phyloP scores from a whole-genome alignment of 2,888 invertebrate genomes.

The Autographa pulchrina region DNA sequence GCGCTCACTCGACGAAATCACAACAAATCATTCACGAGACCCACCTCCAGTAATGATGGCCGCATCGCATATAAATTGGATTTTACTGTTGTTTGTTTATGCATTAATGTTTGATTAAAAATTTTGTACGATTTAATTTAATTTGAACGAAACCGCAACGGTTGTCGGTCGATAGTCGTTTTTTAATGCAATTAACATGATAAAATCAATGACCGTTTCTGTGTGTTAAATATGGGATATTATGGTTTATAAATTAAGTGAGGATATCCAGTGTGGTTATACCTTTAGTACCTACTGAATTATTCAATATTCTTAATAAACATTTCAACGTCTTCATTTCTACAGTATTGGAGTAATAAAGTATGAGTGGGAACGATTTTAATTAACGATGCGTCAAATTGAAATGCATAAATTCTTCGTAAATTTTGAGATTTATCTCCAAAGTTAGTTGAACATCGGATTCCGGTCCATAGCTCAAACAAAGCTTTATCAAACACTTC shows the following conservation, averaged over 20 bases:
- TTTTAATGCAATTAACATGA: slow-evolving; percentile 30
- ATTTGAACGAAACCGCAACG: slow-evolving; percentile 44
- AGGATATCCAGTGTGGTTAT: background rate
- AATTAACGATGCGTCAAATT: background rate
- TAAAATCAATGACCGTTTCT: slow-evolving; percentile 31
- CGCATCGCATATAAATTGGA: slow-evolving; percentile 84
- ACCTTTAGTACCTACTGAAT: background rate
- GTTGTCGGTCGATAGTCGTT: slow-evolving; percentile 24
- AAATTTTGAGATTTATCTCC: background rate
- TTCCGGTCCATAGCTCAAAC: background rate
- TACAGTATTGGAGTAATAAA: background rate
- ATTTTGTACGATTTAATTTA: slow-evolving; percentile 58
- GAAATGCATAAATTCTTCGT: slow-evolving; percentile 2
- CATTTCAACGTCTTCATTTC: slow-evolving; percentile 1
- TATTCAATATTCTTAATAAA: background rate
- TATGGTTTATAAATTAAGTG: background rate
- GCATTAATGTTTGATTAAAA: slow-evolving; percentile 69
- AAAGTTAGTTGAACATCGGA: background rate
- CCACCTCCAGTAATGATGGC: slow-evolving; percentile 87
- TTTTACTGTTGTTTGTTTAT: slow-evolving; percentile 78
- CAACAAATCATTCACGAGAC: slow-evolving; percentile 87
- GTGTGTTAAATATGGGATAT: slow-evolving; percentile 18
- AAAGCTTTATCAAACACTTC: slow-evolving; percentile 24
- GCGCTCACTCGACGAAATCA: slow-evolving; percentile 86
- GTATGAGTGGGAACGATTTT: background rate